Base-by-base conservation (phyloP, 2,797 vertebrate genomes). In the Galagoides demidoff region DNA sequence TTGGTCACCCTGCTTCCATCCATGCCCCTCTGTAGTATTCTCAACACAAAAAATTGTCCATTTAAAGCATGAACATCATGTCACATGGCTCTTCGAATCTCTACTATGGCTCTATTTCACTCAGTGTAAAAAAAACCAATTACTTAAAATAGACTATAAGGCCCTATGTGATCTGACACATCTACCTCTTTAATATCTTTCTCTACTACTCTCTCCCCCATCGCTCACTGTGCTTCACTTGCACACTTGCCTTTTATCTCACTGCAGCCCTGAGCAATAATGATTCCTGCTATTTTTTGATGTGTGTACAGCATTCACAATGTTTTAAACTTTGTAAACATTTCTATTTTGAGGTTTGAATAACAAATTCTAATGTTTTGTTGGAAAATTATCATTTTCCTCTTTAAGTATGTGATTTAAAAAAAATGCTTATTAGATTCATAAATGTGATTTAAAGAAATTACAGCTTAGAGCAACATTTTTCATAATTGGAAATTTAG, bases 311-410 rank as follows among this genome's bases (percentile, higher is more conserved):
- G 43, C 4, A 68, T 89, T 78, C 70, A 55, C 16, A 64, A 10
- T 89, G 23, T 86, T 79, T 87, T 7, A 61, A 59, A 87, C 20
- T 71, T 88, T 55, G 45, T 85, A 59, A 43, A 93, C 5, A 31
- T 64, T 85, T 92, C 43, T 66, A 3, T 81, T 90, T 52, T 93
- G 25, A 83, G 86, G 27, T 87, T 83, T 96, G 61, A 89, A 93
- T 87, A 45, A 63, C 77, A 59, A 52, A 89, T 77, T 74, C n/a
- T 66, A 84, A 78, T 87, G 45, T 95, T 71, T 83, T 10, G 27
- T 83, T 34, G 71, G 34, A 73, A 83, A 57, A 87, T 61, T 49
- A 43, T 16, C 61, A 61, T 63, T 68, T 86, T 78, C 43, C 59
- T 31, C 7, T 87, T 73, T 86, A 70, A 86, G 55, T 57, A 5